Evolutionary conservation across 1,140 invertebrate species (phyloP).

Genomic region (Heliconius hewitsoni): DNA sequence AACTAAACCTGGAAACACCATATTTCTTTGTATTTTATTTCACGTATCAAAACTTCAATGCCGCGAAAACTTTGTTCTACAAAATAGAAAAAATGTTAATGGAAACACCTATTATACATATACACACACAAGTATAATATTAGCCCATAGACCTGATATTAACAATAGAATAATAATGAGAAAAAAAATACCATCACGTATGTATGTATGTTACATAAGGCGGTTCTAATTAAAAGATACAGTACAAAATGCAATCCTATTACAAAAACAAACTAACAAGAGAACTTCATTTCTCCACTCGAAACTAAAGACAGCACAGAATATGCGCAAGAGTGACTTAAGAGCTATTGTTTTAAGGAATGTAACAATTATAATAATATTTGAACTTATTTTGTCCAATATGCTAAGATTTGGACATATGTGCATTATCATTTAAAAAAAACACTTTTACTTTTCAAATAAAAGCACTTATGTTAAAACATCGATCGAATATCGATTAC

Average conservation of each 20-base stretch:
- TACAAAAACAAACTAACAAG: constrained; percentile 26
- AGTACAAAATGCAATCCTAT: constrained; percentile 29
- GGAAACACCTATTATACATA: constrained; percentile 12
- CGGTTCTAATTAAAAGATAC: constrained; percentile 24
- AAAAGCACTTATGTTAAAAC: no score
- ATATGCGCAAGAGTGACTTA: constrained; percentile 22
- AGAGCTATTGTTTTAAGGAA: constrained; percentile 16
- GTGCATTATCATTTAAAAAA: neutral
- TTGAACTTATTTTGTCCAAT: constrained; percentile 1
- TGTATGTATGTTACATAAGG: constrained; percentile 25
- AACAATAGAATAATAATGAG: constrained; percentile 37
- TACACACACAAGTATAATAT: neutral
- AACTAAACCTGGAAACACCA: no score
- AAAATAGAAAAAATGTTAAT: neutral
- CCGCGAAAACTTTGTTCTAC: no score
- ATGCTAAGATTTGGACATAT: neutral
- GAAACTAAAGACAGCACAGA: constrained; percentile 14
- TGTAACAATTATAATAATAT: constrained; percentile 19
- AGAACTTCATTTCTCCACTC: constrained; percentile 10
- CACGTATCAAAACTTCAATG: no score
- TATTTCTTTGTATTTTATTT: no score
- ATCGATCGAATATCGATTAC: no score
- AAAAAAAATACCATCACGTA: constrained; percentile 32
- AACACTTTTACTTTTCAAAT: neutral
- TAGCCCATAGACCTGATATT: constrained; percentile 21